Evolutionary conservation across 1,140 invertebrate species (phyloP), one percentile per base, ranked within the genome.

Genomic region (Grapholita molesta): DNA sequence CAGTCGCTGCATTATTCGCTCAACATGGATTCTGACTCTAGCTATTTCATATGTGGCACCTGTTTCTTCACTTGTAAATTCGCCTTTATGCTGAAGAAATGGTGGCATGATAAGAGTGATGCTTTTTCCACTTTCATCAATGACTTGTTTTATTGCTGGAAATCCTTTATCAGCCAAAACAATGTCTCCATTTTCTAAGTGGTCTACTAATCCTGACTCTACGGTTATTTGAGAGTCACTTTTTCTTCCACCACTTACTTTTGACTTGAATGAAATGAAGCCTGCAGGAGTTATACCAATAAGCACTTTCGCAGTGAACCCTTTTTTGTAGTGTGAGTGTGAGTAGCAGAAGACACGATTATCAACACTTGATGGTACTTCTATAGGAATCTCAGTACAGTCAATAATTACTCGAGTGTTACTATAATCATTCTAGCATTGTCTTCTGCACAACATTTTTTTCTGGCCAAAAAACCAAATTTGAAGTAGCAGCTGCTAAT

Each of bases 141-240:
- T 24, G 33, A 42, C 21, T 38, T 72, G 57, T 76, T 75, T 75
- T 30, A 81, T 83, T 67, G 69, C 77, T 23, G 82, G 70, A 73
- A 90, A 89, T 9, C 86, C 84, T 75, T 85, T 80, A 57, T 90
- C 87, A 15, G 82, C 86, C 71, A 91, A 77, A 48, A 90, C 77
- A 6, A 76, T 15, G 73, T 89, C 88, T 64, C 78, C 84, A 35
- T 71, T 72, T 79, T 88, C 79, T 25, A 89, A 68, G 28, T 30
- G 6, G 28, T 30, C 28, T 2, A 30, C 28, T 30, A 30, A 30
- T 30, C 28, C 28, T 30, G 28, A 30, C 28, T 30, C 28, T 12
- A 70, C 70, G 4, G 81, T 83, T 24, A 91, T 77, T 67, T 79
- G 77, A 53, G 78, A 79, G 71, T 90, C 86, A 30, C 28, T 30